A percentile compares a stretch with the other conserved stretches of the same genome.
phyloP scores from a whole-genome alignment of 2,888 invertebrate species.

The Leptinotarsa haldemani region DNA sequence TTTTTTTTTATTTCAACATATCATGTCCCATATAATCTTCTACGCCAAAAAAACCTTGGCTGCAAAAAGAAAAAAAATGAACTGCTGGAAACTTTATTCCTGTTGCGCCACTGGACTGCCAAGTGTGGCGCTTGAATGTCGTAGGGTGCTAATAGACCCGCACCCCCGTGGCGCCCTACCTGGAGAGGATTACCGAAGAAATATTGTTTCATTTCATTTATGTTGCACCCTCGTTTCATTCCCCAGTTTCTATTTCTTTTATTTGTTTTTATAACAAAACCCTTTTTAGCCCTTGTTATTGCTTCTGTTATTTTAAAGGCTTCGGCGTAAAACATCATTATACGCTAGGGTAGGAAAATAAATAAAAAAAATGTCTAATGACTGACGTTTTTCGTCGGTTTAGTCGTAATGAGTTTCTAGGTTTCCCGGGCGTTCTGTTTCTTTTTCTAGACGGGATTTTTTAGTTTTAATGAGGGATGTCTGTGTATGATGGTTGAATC shows the following conservation, averaged over 20 bases:
- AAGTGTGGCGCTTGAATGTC: conserved; percentile 53
- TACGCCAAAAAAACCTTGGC: too few species aligned
- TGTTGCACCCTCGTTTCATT: conserved; percentile 45
- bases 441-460: conserved; percentile 8
- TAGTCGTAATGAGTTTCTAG: conserved; percentile 23
- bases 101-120: conserved; percentile 28
- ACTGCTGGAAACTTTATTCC: background rate
- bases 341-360: conserved; percentile 29
- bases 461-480: conserved; percentile 23
- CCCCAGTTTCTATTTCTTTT: conserved; percentile 42
- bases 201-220: conserved; percentile 56
- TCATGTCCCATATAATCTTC: too few species aligned
- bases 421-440: conserved; percentile 17
- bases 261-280: conserved; percentile 46
- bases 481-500: background rate
- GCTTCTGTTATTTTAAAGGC: conserved; percentile 41
- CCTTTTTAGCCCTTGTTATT: conserved; percentile 46
- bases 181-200: conserved; percentile 54
- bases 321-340: conserved; percentile 38
- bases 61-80: background rate
- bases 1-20: too few species aligned
- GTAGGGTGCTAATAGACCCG: conserved; percentile 56
- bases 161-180: conserved; percentile 50
- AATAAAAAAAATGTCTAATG: conserved; percentile 27
- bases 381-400: conserved; percentile 9